Evolutionary conservation across 2,113 vertebrate genomes (phyloP).

Genomic region (Neofelis nebulosa): DNA sequence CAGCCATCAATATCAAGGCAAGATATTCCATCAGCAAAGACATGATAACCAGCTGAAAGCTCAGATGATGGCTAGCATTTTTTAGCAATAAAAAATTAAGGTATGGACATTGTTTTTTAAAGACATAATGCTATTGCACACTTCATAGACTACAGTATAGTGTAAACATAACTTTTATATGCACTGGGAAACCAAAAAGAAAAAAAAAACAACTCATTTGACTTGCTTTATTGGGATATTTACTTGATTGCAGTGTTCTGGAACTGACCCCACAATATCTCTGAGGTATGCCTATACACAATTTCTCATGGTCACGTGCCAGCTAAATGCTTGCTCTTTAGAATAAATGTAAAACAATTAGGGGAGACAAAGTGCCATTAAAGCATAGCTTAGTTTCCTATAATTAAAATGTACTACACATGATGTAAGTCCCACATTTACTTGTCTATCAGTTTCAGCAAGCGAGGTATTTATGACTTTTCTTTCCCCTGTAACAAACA

Average conservation of each 20-base stretch:
- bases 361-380: not conserved
- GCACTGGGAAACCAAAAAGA: not conserved
- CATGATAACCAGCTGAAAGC: not conserved
- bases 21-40: not conserved
- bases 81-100: not conserved
- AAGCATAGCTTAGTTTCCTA: not conserved
- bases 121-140: not conserved
- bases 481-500: not conserved
- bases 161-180: not conserved
- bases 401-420: not conserved
- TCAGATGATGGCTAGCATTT: not conserved
- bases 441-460: not conserved
- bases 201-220: not conserved
- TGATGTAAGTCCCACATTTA: not conserved
- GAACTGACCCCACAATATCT: not conserved
- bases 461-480: not conserved
- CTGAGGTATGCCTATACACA: not conserved
- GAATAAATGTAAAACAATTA: not conserved
- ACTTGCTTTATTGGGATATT: not conserved
- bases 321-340: not conserved
- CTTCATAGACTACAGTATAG: not conserved
- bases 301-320: not conserved
- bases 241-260: not conserved
- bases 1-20: not conserved
- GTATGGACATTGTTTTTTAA: not conserved